phyloP scores from a whole-genome alignment of 2,888 invertebrate genomes.

The Diaphora mendica region DNA sequence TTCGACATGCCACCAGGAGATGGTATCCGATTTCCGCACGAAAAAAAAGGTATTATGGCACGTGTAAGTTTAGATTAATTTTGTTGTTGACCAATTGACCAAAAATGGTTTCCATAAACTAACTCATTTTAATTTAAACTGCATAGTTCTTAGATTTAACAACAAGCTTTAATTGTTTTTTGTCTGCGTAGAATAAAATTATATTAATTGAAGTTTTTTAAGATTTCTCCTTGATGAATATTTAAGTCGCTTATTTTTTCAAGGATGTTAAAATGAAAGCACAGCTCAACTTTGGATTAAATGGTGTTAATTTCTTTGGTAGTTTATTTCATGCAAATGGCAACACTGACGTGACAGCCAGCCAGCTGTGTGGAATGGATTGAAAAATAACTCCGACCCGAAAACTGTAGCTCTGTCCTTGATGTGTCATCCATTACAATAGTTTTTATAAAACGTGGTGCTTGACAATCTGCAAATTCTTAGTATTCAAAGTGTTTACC shows the following conservation, averaged over 20 bases:
- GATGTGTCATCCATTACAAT: constrained; percentile 83
- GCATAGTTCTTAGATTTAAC: too few species aligned
- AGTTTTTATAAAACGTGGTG: constrained; percentile 74
- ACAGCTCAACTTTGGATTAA: background rate
- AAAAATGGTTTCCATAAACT: too few species aligned
- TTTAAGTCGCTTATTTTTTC: background rate
- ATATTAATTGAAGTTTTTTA: too few species aligned
- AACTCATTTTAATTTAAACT: too few species aligned
- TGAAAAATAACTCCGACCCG: constrained; percentile 75
- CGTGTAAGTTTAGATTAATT: too few species aligned
- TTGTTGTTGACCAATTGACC: too few species aligned
- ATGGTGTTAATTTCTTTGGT: constrained; percentile 38
- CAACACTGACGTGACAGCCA: constrained; percentile 80
- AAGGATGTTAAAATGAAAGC: background rate
- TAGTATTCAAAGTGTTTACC: constrained; percentile 40
- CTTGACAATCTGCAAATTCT: constrained; percentile 51
- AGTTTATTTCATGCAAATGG: constrained; percentile 58
- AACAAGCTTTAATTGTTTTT: too few species aligned
- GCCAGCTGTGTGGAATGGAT: constrained; percentile 81
- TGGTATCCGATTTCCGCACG: too few species aligned
- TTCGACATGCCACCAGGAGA: too few species aligned
- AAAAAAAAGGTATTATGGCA: too few species aligned
- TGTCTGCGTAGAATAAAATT: too few species aligned
- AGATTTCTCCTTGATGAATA: too few species aligned
- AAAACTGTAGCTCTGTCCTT: constrained; percentile 77